These are phyloP conservation scores for Condylura cristata DNA, from an alignment of 2,113 vertebrate genomes.

Conservation along the genomic window DNA sequence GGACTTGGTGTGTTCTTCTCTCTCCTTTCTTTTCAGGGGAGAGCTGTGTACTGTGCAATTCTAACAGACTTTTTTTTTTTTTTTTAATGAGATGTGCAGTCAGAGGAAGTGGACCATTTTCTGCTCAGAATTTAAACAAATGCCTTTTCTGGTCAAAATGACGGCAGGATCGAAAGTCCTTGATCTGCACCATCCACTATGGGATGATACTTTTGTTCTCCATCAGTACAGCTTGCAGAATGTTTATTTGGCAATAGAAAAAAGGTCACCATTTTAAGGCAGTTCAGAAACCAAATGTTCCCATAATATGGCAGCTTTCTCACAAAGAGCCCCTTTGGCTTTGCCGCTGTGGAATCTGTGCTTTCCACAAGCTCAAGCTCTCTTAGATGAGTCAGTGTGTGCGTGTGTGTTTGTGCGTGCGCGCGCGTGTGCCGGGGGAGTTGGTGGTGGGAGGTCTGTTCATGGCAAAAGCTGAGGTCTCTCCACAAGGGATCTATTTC, in stretches of 20 bases:
- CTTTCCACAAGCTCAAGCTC: conserved; percentile 55
- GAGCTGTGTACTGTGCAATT: neutral
- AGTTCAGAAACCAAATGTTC: conserved; percentile 83
- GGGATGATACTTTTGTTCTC: conserved; percentile 62
- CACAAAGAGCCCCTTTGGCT: conserved; percentile 70
- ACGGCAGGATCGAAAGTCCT: conserved; percentile 41
- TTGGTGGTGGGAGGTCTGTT: neutral
- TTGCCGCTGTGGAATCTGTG: conserved; percentile 70
- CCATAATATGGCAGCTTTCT: conserved; percentile 76
- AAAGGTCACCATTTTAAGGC: conserved; percentile 80
- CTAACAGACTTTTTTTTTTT: neutral
- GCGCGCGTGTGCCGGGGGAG: neutral
- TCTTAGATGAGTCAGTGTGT: neutral
- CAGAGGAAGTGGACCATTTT: neutral
- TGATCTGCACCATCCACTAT: conserved; percentile 44
- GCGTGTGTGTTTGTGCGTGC: neutral
- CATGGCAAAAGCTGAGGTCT: conserved; percentile 31
- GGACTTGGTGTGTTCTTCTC: conserved; percentile 49
- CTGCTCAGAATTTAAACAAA: conserved; percentile 44
- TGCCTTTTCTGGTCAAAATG: conserved; percentile 54
- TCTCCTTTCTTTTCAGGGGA: neutral
- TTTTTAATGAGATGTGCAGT: neutral
- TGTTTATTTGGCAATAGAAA: conserved; percentile 77
- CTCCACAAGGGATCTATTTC: neutral
- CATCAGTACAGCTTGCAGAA: conserved; percentile 74